Evolutionary conservation across 2,113 vertebrate genomes (phyloP).

Genomic region (Elachura formosa): DNA sequence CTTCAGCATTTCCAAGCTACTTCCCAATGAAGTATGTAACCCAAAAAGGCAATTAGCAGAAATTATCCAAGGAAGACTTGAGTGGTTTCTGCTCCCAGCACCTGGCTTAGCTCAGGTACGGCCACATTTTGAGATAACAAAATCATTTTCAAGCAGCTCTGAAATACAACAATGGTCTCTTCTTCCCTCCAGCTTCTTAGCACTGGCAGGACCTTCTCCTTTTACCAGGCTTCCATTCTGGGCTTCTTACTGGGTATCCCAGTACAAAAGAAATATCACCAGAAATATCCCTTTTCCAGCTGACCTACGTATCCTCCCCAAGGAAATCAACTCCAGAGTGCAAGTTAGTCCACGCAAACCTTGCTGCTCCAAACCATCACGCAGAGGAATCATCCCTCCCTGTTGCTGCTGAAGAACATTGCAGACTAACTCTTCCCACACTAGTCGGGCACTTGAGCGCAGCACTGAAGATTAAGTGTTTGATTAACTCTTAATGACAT

Average conservation of each 20-base stretch:
- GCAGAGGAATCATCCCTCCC: fast-evolving
- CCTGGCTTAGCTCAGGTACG: neutral
- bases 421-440: neutral
- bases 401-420: neutral
- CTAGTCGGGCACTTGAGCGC: neutral
- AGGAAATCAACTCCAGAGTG: neutral
- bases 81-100: neutral
- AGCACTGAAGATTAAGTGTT: neutral
- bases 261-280: neutral
- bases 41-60: neutral
- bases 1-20: neutral
- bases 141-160: neutral
- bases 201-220: neutral
- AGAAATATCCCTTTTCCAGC: neutral
- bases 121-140: neutral
- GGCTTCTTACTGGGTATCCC: neutral
- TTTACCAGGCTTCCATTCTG: neutral
- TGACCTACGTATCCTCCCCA: fast-evolving
- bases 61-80: neutral
- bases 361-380: neutral
- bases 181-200: neutral
- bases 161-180: fast-evolving
- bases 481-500: neutral
- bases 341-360: fast-evolving
- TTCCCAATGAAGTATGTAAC: neutral